Evolutionary conservation across 2,797 vertebrate genomes (phyloP).

Genomic region (Pangasius krempfi): DNA sequence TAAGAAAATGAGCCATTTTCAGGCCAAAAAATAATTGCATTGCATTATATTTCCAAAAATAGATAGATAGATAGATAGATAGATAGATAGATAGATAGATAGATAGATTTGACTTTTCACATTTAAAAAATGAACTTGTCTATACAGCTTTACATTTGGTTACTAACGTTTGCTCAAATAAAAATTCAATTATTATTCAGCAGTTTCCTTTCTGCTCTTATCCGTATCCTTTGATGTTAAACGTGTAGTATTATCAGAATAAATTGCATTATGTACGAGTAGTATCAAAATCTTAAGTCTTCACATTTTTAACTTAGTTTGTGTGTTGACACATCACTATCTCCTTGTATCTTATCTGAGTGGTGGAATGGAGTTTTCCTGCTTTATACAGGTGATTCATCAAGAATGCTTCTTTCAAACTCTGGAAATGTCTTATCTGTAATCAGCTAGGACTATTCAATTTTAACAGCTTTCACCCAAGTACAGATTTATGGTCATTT

Average conservation of each 20-base stretch:
- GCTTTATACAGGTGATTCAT: constrained; percentile 68
- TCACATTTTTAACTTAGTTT: constrained; percentile 84
- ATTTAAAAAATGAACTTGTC: not conserved
- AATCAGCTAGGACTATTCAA: constrained; percentile 80
- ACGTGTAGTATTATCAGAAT: constrained; percentile 68
- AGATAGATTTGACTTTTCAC: not conserved
- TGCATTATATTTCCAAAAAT: not conserved
- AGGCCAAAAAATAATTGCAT: too few species aligned
- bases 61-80: not conserved
- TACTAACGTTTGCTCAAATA: too few species aligned
- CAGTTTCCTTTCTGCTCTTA: constrained; percentile 57
- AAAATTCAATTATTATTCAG: constrained; percentile 61
- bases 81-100: constrained; percentile 12
- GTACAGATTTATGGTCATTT: constrained; percentile 65
- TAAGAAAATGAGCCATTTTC: not conserved
- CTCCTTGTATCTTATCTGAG: constrained; percentile 77
- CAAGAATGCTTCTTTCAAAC: constrained; percentile 79
- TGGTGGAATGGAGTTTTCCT: constrained; percentile 79
- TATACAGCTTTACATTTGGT: not conserved
- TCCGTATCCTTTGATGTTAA: constrained; percentile 70
- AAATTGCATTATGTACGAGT: constrained; percentile 80
- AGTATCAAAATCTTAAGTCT: constrained; percentile 73
- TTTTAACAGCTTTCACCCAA: constrained; percentile 72
- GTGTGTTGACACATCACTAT: constrained; percentile 83
- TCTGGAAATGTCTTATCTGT: constrained; percentile 80